A percentile compares a stretch with the other conserved stretches of the same genome.
Evolutionary conservation across 2,113 vertebrate species (phyloP).

Genomic region (Tinamus guttatus): DNA sequence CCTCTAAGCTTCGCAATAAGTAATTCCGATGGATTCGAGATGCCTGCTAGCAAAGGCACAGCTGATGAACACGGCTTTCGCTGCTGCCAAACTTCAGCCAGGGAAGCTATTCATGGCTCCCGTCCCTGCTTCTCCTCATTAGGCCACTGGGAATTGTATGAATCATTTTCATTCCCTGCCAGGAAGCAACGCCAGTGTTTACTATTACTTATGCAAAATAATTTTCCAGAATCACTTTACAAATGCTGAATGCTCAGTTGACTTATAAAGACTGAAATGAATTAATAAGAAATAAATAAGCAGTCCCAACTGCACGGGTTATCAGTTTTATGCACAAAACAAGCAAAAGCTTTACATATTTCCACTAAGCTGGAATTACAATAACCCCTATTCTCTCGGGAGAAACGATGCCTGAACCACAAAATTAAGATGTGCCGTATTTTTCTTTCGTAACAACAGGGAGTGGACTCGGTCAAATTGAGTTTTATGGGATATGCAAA

Average conservation of each 20-base stretch:
- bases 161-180: constrained; percentile 73
- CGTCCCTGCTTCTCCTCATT: constrained; percentile 61
- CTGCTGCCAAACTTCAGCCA: constrained; percentile 47
- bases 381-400: constrained; percentile 48
- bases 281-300: constrained; percentile 81
- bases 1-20: background rate
- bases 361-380: constrained; percentile 77
- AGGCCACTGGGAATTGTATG: constrained; percentile 70
- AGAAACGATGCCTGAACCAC: constrained; percentile 45
- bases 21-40: constrained; percentile 14
- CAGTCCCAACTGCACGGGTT: constrained; percentile 62
- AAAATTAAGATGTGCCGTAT: constrained; percentile 70
- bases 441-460: constrained; percentile 53
- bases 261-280: constrained; percentile 77
- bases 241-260: constrained; percentile 76
- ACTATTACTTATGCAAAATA: constrained; percentile 81
- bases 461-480: background rate
- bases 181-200: constrained; percentile 77
- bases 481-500: constrained; percentile 15
- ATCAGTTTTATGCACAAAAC: constrained; percentile 73
- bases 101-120: constrained; percentile 51
- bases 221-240: constrained; percentile 81
- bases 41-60: constrained; percentile 41
- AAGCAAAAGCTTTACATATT: constrained; percentile 70
- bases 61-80: constrained; percentile 42